These are phyloP conservation scores for Drosophila takahashii DNA, from an alignment of 1,140 invertebrate species.

Conservation along the genomic window DNA sequence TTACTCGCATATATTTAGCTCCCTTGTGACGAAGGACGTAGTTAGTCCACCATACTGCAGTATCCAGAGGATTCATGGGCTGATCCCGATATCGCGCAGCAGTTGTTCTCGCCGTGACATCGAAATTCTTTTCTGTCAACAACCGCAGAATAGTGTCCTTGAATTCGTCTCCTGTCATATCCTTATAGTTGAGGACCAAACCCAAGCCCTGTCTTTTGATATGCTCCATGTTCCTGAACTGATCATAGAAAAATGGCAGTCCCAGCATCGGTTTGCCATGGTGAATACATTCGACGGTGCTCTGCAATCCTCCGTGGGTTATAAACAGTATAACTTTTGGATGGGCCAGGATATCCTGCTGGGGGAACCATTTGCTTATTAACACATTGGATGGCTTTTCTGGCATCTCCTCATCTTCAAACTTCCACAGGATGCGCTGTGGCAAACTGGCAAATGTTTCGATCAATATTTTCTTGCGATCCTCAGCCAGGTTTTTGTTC, in stretches of 20 bases:
- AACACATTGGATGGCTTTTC: constrained; percentile 87
- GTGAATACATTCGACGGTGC: constrained; percentile 85
- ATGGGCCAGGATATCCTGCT: constrained; percentile 85
- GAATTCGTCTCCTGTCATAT: constrained; percentile 24
- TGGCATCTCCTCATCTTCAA: constrained; percentile 75
- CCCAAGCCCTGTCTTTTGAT: constrained; percentile 86
- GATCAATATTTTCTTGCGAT: constrained; percentile 72
- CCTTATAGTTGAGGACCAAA: constrained; percentile 27
- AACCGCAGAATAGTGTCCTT: constrained; percentile 14
- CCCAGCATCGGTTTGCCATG: constrained; percentile 51
- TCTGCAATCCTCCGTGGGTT: constrained; percentile 86
- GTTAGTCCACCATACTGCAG: constrained; percentile 88
- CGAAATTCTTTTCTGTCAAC: constrained; percentile 36
- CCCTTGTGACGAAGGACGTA: constrained; percentile 85
- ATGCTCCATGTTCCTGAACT: constrained; percentile 50
- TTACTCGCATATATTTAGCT: constrained; percentile 84
- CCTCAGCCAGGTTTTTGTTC: constrained; percentile 84
- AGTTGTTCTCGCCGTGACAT: constrained; percentile 54
- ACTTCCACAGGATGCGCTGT: constrained; percentile 86
- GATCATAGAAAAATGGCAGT: constrained; percentile 58
- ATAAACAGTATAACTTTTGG: constrained; percentile 85
- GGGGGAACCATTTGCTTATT: constrained; percentile 86
- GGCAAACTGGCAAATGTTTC: constrained; percentile 46
- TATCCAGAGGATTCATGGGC: constrained; percentile 86
- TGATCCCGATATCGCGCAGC: constrained; percentile 86